phyloP scores from a whole-genome alignment of 2,888 invertebrate genomes.

The Timema podura region DNA sequence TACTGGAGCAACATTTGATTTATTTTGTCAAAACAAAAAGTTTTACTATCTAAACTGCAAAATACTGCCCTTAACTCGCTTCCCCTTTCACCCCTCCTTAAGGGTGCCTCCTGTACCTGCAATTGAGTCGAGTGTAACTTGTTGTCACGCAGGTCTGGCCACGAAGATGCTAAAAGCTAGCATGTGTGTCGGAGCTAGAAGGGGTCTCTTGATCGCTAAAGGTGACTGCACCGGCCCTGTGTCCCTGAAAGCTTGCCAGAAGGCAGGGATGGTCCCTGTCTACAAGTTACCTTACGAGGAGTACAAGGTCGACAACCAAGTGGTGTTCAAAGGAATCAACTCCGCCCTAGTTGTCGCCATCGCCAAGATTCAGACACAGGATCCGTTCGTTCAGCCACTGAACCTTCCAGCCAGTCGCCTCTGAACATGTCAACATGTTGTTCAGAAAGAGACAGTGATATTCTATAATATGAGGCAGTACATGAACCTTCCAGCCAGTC shows the following conservation, averaged over 20 bases:
- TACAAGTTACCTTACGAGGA: slow-evolving; percentile 20
- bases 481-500: too few species aligned
- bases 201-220: slow-evolving; percentile 21
- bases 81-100: too few species aligned
- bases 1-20: too few species aligned
- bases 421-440: too few species aligned
- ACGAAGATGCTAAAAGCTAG: slow-evolving; percentile 15
- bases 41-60: too few species aligned
- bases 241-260: slow-evolving; percentile 15
- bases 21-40: too few species aligned
- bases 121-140: neutral
- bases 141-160: slow-evolving; percentile 22
- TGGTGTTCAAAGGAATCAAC: slow-evolving; percentile 19
- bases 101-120: too few species aligned
- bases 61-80: too few species aligned
- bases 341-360: neutral
- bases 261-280: slow-evolving; percentile 21
- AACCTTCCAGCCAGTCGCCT: too few species aligned
- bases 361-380: neutral
- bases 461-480: too few species aligned
- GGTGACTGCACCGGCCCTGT: slow-evolving; percentile 25
- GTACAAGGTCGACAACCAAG: slow-evolving; percentile 13
- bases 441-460: too few species aligned
- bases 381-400: too few species aligned
- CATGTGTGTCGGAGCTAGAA: slow-evolving; percentile 19